Base-by-base conservation (phyloP, 2,113 vertebrate genomes). In the Epinephelus lanceolatus region DNA sequence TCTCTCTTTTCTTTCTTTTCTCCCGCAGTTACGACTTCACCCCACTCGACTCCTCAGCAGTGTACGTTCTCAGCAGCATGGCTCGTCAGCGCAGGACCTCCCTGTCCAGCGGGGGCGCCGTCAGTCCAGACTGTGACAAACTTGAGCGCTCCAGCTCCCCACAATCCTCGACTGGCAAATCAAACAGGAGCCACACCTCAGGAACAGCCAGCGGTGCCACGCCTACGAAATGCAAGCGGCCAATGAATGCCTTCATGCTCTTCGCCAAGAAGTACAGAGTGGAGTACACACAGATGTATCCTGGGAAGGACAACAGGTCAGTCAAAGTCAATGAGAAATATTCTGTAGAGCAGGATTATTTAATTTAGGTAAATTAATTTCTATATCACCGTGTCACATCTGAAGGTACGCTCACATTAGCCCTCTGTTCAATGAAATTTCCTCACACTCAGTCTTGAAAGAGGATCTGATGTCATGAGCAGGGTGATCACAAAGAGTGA, bases 161-260 rank as follows among this genome's bases (percentile, higher is more conserved):
- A 76, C 96, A 97, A 78, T 96, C 96, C 71, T 94, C 97, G 73
- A 96, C 91, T 78, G 94, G 94, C 92, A 98, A 97, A 95, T 96
- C 97, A 90, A 95, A 94, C 93, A 96, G 96, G 94, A 96, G 94
- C 94, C 95, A 97, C 87, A 95, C 95, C 96, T 97, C 98, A 97
- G 98, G 97, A 96, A 97, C 96, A 92, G 90, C 94, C 89, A 95
- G 87, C 87, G 95, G 94, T 93, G 96, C 97, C 96, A 96, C 96
- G 61, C 97, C 98, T 91, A 98, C 96, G 88, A 99, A 98, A 95
- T 99, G 98, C 97, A 99, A 99, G 96, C 97, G 98, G 96, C 98
- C 98, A 96, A 99, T 99, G 98, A 99, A 99, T 94, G 98, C 98
- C 96, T 99, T 99, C 96, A 99, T 99, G 98, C 97, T 99, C 86